A percentile compares a stretch with the other conserved stretches of the same genome.
These are phyloP conservation scores for Endotricha flammealis DNA, from an alignment of 2,888 invertebrate species.

Conservation along the genomic window DNA sequence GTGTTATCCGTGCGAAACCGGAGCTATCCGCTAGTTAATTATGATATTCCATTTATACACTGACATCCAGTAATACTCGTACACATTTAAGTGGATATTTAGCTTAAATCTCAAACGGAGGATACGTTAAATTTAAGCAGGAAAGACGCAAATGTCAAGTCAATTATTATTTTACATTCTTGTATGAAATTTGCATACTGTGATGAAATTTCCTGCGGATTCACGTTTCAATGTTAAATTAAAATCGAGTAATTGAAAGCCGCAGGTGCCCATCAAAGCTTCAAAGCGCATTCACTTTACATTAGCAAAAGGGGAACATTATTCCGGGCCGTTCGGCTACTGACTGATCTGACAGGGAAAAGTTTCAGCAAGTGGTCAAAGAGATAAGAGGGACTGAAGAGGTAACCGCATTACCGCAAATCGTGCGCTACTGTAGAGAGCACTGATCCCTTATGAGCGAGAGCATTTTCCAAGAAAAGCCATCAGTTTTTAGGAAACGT, in stretches of 20 bases:
- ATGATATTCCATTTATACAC: too few species aligned
- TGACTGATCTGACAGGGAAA: constrained; percentile 43
- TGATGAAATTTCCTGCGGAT: constrained; percentile 7
- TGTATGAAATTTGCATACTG: constrained; percentile 5
- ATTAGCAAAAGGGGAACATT: constrained; percentile 32
- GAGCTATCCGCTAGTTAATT: too few species aligned
- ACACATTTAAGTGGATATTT: too few species aligned
- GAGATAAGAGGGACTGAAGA: constrained; percentile 38
- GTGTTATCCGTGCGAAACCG: too few species aligned
- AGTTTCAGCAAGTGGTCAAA: constrained; percentile 53
- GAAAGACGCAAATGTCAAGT: not conserved
- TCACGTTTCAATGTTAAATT: constrained; percentile 7
- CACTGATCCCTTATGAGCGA: constrained; percentile 28
- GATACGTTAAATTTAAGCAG: too few species aligned
- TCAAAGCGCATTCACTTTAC: constrained; percentile 35
- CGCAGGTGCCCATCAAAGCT: constrained; percentile 40
- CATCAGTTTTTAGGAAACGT: too few species aligned
- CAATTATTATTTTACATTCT: constrained; percentile 4
- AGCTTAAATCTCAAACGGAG: too few species aligned
- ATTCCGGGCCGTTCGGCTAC: constrained; percentile 28
- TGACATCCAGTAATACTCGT: too few species aligned
- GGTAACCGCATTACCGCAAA: constrained; percentile 55
- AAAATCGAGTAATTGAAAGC: constrained; percentile 39
- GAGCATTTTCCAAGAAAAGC: too few species aligned
- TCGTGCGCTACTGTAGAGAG: constrained; percentile 53